These are phyloP conservation scores for Netta rufina DNA, from an alignment of 2,797 vertebrate species.

Conservation along the genomic window DNA sequence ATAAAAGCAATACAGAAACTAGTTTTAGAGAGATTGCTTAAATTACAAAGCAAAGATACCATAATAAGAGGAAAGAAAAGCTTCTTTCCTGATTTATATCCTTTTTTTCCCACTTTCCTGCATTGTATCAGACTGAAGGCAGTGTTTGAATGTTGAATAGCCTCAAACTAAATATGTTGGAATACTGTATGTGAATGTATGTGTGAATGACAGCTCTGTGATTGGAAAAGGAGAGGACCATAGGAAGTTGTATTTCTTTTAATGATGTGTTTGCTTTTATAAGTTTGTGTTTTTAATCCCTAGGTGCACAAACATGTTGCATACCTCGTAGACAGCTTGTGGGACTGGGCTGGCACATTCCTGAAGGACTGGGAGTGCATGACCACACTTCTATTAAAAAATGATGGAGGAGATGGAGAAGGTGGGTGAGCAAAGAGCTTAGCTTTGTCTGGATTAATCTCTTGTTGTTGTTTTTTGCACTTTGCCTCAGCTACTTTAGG, in stretches of 20 bases:
- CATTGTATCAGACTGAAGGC: background rate
- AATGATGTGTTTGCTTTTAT: background rate
- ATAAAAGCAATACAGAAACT: background rate
- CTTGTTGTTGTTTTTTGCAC: background rate
- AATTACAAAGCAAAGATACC: background rate
- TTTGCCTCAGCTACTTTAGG: background rate
- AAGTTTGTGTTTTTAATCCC: conserved; percentile 28
- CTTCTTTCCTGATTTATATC: background rate
- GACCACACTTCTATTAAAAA: conserved; percentile 84
- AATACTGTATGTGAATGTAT: background rate
- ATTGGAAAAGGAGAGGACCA: background rate
- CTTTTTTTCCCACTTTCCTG: background rate
- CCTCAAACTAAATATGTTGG: background rate
- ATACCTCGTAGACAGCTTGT: conserved; percentile 93
- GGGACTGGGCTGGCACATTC: conserved; percentile 87
- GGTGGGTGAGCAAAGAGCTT: conserved; percentile 69
- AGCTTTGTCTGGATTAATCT: background rate
- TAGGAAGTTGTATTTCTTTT: background rate
- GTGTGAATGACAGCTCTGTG: background rate
- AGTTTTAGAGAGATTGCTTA: background rate
- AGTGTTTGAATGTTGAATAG: background rate
- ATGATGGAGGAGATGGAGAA: conserved; percentile 51
- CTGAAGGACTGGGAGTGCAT: conserved; percentile 91
- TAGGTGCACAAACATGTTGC: conserved; percentile 89
- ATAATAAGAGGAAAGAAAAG: background rate